Percentiles rank a stretch among this genome's conserved stretches.
Conservation (phyloP, 2,797 vertebrate species). For the Gambusia yucatana region DNA sequence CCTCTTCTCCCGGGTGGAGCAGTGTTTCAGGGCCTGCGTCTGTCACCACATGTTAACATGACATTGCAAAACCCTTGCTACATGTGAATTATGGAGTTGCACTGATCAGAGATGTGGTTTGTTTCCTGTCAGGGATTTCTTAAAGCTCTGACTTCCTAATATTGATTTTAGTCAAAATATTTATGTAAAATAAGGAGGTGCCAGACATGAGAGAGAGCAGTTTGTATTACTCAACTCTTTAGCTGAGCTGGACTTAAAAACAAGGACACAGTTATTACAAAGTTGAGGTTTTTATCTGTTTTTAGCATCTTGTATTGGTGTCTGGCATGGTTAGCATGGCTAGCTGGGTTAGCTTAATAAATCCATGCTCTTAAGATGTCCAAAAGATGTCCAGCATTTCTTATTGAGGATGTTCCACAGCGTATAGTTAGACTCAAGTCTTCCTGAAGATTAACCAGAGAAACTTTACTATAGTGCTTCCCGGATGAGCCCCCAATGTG, state of each 20-base stretch:
- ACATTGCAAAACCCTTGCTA: slow-evolving; percentile 58
- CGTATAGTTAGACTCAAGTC: not conserved
- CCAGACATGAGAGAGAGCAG: not conserved
- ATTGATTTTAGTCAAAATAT: not conserved
- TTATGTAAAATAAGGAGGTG: not conserved
- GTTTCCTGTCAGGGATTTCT: not conserved
- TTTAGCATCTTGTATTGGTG: not conserved
- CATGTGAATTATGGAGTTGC: slow-evolving; percentile 13
- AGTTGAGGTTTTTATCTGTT: not conserved
- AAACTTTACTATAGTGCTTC: not conserved
- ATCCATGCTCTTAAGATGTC: not conserved
- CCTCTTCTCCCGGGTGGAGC: slow-evolving; percentile 51
- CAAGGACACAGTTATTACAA: not conserved
- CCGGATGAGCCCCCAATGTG: not conserved
- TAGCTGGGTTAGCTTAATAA: not conserved
- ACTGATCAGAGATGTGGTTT: not conserved
- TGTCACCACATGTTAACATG: slow-evolving; percentile 45
- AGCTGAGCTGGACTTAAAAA: not conserved
- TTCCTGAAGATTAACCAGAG: not conserved
- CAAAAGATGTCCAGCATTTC: not conserved
- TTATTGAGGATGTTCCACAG: not conserved
- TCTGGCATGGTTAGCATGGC: not conserved
- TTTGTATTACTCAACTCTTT: not conserved
- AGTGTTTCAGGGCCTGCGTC: slow-evolving; percentile 60
- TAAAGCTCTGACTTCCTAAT: not conserved